Base-by-base conservation (phyloP, 2,888 invertebrate species). In the Saturnia pavonia region DNA sequence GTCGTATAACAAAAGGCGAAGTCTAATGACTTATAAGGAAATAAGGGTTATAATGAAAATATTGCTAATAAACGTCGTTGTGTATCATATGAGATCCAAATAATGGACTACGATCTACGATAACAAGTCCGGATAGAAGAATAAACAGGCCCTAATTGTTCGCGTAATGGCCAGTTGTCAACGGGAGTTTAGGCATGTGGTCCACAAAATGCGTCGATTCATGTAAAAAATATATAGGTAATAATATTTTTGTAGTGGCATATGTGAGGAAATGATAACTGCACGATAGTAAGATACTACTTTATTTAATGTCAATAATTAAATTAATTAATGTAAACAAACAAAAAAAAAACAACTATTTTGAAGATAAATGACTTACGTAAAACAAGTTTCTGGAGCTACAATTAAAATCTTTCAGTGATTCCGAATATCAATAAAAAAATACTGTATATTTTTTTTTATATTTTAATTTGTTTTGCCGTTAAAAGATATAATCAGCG, bases 91-190 rank as follows among this genome's bases (percentile, higher is more conserved):
- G 27, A 25, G 6, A 60, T 60, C 27, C 25, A 27, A 60, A 60
- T 19, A 60, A 27, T 60, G 14, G 25, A 60, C 57, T 67, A 42
- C 70, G 69, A 72, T 69, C 45, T 60, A 72, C 69, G 69, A 72
- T 72, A 69, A 72, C 72, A 70, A 70, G 68, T 4, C n/a, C 14
- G n/a, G 68, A 69, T 69, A 70, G 68, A n/a, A 40, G 12, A 19
- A 65, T 65, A 40, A 65, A n/a, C 40, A 19, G 16, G n/a, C 40
- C 67, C 22, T 72, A 74, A 73, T 73, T 72, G 73, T 51, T 69
- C 66, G 69, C 67, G 70, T 73, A 73, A 74, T 73, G 73, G 70
- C 68, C 72, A 69, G 69, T n/a, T 65, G 65, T 65, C 34, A 40
- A 40, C 65, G 19, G 12, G 19, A 65, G 34, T 1, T 65, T 40